Conservation (phyloP, 2,797 vertebrate species). For the Lindbergichthys nudifrons region DNA sequence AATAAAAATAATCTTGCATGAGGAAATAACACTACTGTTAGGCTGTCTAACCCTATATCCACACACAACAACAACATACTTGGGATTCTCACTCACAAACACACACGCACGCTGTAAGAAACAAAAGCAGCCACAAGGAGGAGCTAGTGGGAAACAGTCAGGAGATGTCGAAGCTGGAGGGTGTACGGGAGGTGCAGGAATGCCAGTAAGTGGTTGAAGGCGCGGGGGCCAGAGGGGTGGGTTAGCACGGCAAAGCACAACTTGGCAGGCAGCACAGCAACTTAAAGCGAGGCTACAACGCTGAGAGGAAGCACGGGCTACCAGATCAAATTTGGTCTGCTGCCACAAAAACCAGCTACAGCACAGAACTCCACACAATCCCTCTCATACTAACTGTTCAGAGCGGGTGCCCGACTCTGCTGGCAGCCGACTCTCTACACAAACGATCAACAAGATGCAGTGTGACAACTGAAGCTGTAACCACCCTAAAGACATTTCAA, state of each 20-base stretch:
- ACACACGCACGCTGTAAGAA: conserved; percentile 51
- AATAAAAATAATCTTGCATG: conserved; percentile 62
- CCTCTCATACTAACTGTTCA: conserved; percentile 4
- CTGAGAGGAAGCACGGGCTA: conserved; percentile 49
- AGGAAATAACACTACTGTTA: conserved; percentile 59
- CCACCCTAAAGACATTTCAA: conserved; percentile 12
- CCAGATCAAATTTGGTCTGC: conserved; percentile 34
- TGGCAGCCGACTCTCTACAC: conserved; percentile 15
- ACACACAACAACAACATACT: conserved; percentile 55
- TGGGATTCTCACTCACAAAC: conserved; percentile 62
- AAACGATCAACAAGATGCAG: conserved; percentile 4
- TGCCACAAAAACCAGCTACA: conserved; percentile 47
- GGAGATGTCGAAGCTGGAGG: conserved; percentile 69
- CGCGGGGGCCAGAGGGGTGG: conserved; percentile 58
- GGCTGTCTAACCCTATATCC: conserved; percentile 59
- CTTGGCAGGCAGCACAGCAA: conserved; percentile 75
- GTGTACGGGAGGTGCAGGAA: conserved; percentile 57
- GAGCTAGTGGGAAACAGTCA: conserved; percentile 76
- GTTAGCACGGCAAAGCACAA: conserved; percentile 80
- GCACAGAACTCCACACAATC: conserved; percentile 31
- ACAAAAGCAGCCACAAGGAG: conserved; percentile 78
- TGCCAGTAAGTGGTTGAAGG: conserved; percentile 67
- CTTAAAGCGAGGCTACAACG: conserved; percentile 70
- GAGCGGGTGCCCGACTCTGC: not conserved
- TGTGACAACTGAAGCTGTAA: conserved; percentile 2